A percentile compares a stretch with the other conserved stretches of the same genome.
These are phyloP conservation scores for Pherbina coryleti DNA, from an alignment of 2,888 invertebrate genomes.

Conservation along the genomic window DNA sequence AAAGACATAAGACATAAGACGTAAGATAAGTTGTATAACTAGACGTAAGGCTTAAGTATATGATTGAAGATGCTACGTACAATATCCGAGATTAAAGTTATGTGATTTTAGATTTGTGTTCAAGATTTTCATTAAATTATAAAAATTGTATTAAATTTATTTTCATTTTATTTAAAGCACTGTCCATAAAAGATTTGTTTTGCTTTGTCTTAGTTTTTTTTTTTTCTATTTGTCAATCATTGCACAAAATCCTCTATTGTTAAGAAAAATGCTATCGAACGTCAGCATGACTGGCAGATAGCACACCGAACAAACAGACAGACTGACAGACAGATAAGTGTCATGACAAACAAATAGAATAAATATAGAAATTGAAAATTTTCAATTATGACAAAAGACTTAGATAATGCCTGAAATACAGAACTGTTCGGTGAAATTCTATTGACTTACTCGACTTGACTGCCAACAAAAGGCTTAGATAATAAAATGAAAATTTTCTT, in stretches of 20 bases:
- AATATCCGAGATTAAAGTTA: too few relatives aligned
- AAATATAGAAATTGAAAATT: constrained; percentile 11
- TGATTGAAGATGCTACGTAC: too few relatives aligned
- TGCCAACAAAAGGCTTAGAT: not conserved
- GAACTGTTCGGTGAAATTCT: not conserved
- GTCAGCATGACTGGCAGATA: not conserved
- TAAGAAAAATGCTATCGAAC: not conserved
- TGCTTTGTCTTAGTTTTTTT: too few relatives aligned
- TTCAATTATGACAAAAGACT: constrained; percentile 15
- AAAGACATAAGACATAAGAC: too few relatives aligned
- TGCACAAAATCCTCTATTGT: not conserved
- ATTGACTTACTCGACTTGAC: not conserved
- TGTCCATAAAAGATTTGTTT: too few relatives aligned
- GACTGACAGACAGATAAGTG: not conserved
- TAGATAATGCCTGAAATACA: not conserved
- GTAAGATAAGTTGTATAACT: too few relatives aligned
- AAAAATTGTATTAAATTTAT: not conserved
- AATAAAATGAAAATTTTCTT: constrained; percentile 24
- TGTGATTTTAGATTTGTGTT: not conserved
- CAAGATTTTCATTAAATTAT: not conserved
- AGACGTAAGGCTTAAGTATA: too few relatives aligned
- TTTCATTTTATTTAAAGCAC: not conserved
- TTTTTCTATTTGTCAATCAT: not conserved
- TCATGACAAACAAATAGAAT: not conserved
- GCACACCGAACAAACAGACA: not conserved